Conservation (phyloP, 2,113 vertebrate genomes). For the Carlito syrichta region DNA sequence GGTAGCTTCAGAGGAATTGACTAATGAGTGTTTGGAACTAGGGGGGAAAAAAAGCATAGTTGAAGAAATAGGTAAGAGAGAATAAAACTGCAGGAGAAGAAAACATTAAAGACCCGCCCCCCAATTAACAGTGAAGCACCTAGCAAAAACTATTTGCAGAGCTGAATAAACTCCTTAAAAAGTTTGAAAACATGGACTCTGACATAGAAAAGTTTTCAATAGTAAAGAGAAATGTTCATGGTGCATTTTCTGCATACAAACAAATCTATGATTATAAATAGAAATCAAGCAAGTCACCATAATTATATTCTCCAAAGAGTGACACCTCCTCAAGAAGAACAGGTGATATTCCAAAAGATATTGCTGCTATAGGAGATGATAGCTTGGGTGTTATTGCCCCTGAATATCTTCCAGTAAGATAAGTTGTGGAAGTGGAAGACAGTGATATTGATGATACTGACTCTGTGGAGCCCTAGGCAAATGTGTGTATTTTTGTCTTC, state of each 20-base stretch:
- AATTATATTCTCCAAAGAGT: background rate
- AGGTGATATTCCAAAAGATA: background rate
- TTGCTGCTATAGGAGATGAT: background rate
- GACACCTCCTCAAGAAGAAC: background rate
- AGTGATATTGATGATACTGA: background rate
- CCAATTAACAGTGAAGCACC: background rate
- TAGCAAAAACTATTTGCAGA: background rate
- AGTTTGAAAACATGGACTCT: background rate
- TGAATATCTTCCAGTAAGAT: background rate
- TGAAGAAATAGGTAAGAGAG: background rate
- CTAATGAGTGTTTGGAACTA: background rate
- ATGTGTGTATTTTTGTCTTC: background rate
- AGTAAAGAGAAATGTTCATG: background rate
- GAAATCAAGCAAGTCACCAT: background rate
- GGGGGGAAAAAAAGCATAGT: background rate
- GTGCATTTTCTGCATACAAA: background rate
- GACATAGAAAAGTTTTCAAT: background rate
- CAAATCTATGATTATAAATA: background rate
- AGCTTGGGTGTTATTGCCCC: background rate
- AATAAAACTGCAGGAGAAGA: background rate
- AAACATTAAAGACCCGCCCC: background rate
- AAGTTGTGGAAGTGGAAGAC: background rate
- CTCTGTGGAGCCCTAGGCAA: background rate
- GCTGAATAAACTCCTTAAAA: background rate
- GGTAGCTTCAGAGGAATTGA: background rate